These are phyloP conservation scores for Dynastes hyllus DNA, from an alignment of 2,888 invertebrate species.

Conservation along the genomic window DNA sequence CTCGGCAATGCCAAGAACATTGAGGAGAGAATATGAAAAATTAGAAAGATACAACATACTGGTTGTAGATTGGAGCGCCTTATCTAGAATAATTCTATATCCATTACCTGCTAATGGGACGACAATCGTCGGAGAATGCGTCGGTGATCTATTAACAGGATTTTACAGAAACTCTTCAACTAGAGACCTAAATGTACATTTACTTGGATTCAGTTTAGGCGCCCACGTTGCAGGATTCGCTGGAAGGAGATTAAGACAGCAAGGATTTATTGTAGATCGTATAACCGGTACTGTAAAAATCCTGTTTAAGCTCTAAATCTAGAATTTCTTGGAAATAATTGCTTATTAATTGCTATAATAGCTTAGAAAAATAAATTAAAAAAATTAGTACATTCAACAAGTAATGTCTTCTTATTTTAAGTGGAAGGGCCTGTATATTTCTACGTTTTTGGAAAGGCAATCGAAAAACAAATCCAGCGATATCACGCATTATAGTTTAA, in stretches of 20 bases:
- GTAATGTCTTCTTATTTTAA: too few species aligned
- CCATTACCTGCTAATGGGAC: slow-evolving; percentile 66
- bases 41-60: slow-evolving; percentile 73
- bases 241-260: slow-evolving; percentile 67
- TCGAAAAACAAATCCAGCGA: too few species aligned
- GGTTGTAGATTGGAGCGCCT: slow-evolving; percentile 71
- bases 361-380: not conserved
- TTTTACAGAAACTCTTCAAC: slow-evolving; percentile 66
- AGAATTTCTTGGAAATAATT: not conserved
- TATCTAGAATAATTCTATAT: slow-evolving; percentile 63
- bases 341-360: not conserved
- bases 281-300: slow-evolving; percentile 74
- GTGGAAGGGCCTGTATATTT: too few species aligned
- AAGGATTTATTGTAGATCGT: slow-evolving; percentile 70
- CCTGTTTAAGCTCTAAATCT: not conserved
- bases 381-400: too few species aligned
- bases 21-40: slow-evolving; percentile 71
- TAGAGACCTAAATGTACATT: slow-evolving; percentile 71
- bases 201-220: slow-evolving; percentile 77
- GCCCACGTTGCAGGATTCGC: slow-evolving; percentile 73
- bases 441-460: too few species aligned
- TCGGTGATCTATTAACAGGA: slow-evolving; percentile 69
- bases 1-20: slow-evolving; percentile 69
- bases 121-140: slow-evolving; percentile 72
- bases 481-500: too few species aligned